These are phyloP conservation scores for Galeopterus variegatus DNA, from an alignment of 2,113 vertebrate genomes.

Conservation along the genomic window DNA sequence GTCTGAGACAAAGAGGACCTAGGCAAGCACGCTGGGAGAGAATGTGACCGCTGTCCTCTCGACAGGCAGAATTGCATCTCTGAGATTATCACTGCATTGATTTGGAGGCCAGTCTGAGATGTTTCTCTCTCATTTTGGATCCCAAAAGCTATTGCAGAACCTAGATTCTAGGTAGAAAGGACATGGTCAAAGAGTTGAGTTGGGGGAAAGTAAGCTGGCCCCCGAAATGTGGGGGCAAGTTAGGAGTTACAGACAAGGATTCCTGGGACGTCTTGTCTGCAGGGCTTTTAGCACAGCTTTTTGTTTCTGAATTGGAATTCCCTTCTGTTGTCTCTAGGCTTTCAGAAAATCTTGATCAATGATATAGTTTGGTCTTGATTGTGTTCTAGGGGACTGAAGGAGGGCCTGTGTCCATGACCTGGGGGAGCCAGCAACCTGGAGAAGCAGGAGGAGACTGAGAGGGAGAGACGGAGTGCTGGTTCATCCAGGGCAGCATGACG, in stretches of 20 bases:
- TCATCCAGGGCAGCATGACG: not conserved
- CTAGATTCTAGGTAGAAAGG: not conserved
- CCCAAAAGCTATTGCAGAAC: not conserved
- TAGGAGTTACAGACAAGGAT: not conserved
- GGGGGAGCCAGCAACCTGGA: not conserved
- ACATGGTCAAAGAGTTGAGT: not conserved
- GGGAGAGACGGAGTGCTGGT: not conserved
- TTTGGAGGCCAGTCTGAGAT: not conserved
- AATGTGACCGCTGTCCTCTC: not conserved
- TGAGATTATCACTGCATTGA: not conserved
- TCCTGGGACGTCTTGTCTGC: not conserved
- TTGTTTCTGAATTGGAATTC: constrained; percentile 8
- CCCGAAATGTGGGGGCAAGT: not conserved
- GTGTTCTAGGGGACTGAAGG: not conserved
- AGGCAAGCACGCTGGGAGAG: not conserved
- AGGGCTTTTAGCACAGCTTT: not conserved
- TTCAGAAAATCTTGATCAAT: not conserved
- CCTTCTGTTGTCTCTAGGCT: not conserved
- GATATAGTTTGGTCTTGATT: not conserved
- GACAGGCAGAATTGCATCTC: not conserved
- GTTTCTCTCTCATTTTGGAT: not conserved
- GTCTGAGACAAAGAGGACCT: not conserved
- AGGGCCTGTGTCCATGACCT: not conserved
- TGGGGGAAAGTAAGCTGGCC: not conserved
- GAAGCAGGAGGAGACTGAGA: not conserved